phyloP scores from a whole-genome alignment of 2,797 vertebrate genomes.

The Cuniculus paca region DNA sequence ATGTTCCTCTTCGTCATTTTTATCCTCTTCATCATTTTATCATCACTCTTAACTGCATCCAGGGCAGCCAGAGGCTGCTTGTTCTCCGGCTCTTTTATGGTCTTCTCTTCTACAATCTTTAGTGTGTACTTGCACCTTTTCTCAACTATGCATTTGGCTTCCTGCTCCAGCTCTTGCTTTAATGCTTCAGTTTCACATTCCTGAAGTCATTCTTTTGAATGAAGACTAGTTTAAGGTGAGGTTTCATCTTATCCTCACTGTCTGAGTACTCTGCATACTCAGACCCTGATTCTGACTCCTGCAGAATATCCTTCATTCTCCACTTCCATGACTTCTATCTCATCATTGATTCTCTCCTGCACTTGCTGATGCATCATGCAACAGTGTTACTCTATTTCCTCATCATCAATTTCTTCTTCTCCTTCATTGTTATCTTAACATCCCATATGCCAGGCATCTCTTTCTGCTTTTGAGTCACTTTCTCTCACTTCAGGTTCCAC shows the following conservation, averaged over 20 bases:
- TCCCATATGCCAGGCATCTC: constrained; percentile 95
- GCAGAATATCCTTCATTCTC: constrained; percentile 96
- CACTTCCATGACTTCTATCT: constrained; percentile 96
- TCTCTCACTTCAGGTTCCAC: constrained; percentile 97
- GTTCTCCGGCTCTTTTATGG: constrained; percentile 97
- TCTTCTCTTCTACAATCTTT: constrained; percentile 96
- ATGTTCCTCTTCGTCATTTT: constrained; percentile 98
- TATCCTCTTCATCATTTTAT: constrained; percentile 94
- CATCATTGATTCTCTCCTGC: constrained; percentile 94
- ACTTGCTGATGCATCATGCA: constrained; percentile 95
- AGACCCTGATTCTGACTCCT: constrained; percentile 95
- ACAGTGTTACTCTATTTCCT: constrained; percentile 96
- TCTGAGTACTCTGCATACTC: constrained; percentile 98
- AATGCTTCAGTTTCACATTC: constrained; percentile 95
- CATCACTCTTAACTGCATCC: constrained; percentile 95
- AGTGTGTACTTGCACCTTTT: constrained; percentile 96
- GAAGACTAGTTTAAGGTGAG: constrained; percentile 96
- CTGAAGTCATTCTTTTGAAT: constrained; percentile 98
- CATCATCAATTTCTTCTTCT: constrained; percentile 96
- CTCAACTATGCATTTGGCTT: constrained; percentile 92
- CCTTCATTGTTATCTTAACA: constrained; percentile 95
- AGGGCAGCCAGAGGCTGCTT: constrained; percentile 94
- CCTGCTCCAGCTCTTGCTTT: constrained; percentile 94
- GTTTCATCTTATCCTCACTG: constrained; percentile 97
- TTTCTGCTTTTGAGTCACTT: constrained; percentile 96